Evolutionary conservation across 2,888 invertebrate genomes (phyloP).

Genomic region (Nephrocerus scutellatus): DNA sequence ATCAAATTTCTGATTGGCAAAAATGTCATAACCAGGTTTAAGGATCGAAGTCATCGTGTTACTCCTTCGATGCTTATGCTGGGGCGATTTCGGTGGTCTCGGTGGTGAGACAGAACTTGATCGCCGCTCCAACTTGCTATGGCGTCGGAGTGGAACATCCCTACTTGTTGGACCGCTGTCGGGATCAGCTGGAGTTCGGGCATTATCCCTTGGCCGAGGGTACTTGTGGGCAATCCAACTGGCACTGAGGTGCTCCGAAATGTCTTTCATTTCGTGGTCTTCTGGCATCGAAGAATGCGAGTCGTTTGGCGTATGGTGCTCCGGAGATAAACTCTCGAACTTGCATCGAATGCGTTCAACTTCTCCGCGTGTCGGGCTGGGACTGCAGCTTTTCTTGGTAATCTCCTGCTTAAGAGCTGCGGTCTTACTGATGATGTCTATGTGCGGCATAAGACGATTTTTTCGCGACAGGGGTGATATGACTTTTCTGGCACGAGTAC

Average conservation of each 20-base stretch:
- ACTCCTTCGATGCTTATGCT: conserved; percentile 35
- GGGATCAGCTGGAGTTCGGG: conserved; percentile 10
- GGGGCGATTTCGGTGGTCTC: conserved; percentile 46
- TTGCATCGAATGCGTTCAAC: conserved; percentile 66
- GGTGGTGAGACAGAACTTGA: conserved; percentile 52
- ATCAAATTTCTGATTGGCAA: conserved; percentile 63
- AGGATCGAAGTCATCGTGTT: conserved; percentile 43
- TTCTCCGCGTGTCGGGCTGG: conserved; percentile 50
- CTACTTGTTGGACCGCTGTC: conserved; percentile 3
- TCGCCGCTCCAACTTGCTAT: too few species aligned
- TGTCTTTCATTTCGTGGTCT: conserved; percentile 66
- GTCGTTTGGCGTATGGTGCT: conserved; percentile 23
- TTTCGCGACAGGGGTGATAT: conserved; percentile 61
- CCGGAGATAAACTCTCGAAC: conserved; percentile 49
- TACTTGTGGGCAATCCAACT: conserved; percentile 75
- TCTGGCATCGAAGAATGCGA: conserved; percentile 78
- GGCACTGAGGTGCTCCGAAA: conserved; percentile 70
- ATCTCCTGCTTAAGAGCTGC: conserved; percentile 58
- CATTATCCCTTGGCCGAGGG: conserved; percentile 62
- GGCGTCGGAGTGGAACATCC: too few species aligned
- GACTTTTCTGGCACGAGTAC: conserved; percentile 48
- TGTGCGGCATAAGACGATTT: conserved; percentile 78
- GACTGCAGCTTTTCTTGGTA: conserved; percentile 29
- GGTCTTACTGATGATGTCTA: conserved; percentile 82
- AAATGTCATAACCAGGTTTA: conserved; percentile 49